Evolutionary conservation across 2,113 vertebrate genomes (phyloP).

Genomic region (Indicator indicator): DNA sequence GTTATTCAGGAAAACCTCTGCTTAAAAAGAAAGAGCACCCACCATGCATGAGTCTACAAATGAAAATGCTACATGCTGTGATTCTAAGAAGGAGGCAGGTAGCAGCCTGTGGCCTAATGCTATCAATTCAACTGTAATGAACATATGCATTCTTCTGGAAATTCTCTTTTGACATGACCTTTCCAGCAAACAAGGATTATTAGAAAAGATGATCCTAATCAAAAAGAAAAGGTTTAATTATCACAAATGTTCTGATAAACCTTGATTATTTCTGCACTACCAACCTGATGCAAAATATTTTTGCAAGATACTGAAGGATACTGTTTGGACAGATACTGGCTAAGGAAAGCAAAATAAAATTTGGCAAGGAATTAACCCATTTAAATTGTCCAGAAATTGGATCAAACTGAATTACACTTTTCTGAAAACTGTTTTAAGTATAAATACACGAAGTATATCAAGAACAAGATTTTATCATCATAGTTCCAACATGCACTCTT

Average conservation of each 20-base stretch:
- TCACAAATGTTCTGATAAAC: not conserved
- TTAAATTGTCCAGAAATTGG: not conserved
- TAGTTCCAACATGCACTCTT: not conserved
- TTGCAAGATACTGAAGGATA: not conserved
- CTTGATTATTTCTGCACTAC: not conserved
- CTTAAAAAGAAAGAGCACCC: not conserved
- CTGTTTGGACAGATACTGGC: not conserved
- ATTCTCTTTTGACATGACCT: not conserved
- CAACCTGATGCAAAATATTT: not conserved
- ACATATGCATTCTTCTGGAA: not conserved
- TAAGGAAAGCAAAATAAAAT: not conserved
- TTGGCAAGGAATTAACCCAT: not conserved
- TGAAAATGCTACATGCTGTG: not conserved
- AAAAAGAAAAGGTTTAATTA: not conserved
- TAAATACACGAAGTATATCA: not conserved
- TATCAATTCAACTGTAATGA: not conserved
- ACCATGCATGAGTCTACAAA: not conserved
- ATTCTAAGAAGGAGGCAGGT: not conserved
- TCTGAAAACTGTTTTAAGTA: not conserved
- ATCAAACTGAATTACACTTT: not conserved
- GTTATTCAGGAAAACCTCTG: not conserved
- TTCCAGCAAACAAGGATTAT: not conserved
- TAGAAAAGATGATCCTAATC: not conserved
- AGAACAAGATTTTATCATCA: not conserved
- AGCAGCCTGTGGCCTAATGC: not conserved